Percentiles rank a stretch among this genome's conserved stretches.
phyloP scores from a whole-genome alignment of 2,888 invertebrate genomes.

The Eucera pruinosa region DNA sequence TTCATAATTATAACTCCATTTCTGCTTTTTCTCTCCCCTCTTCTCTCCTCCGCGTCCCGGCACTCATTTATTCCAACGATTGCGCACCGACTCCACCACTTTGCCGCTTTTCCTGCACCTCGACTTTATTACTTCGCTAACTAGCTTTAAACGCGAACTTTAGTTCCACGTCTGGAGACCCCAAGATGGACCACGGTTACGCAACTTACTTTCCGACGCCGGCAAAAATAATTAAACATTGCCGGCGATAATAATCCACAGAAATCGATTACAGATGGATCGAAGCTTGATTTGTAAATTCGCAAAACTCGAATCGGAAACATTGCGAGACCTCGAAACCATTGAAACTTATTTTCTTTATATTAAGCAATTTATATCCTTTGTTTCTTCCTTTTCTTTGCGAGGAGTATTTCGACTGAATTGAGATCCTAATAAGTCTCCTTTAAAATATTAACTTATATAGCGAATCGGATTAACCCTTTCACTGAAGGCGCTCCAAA shows the following conservation, averaged over 20 bases:
- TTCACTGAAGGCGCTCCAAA: too few relatives aligned
- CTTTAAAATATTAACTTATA: too few relatives aligned
- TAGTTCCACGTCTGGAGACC: slow-evolving; percentile 47
- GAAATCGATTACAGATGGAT: slow-evolving; percentile 10
- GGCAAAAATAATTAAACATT: slow-evolving; percentile 46
- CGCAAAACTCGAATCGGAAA: too few relatives aligned
- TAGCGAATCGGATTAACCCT: too few relatives aligned
- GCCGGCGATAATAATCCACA: background rate
- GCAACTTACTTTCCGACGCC: slow-evolving; percentile 26
- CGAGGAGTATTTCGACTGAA: too few relatives aligned
- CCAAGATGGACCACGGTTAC: slow-evolving; percentile 20
- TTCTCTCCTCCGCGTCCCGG: background rate
- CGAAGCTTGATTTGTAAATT: too few relatives aligned
- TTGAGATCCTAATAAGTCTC: too few relatives aligned
- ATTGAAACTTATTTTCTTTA: too few relatives aligned
- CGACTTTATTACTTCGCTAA: slow-evolving; percentile 57
- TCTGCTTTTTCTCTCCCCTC: slow-evolving; percentile 8
- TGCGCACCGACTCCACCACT: slow-evolving; percentile 58
- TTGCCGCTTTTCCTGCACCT: slow-evolving; percentile 49
- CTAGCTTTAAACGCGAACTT: slow-evolving; percentile 59
- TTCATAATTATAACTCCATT: slow-evolving; percentile 54
- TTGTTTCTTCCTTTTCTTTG: too few relatives aligned
- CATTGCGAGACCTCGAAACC: too few relatives aligned
- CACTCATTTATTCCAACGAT: slow-evolving; percentile 57
- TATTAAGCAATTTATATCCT: too few relatives aligned